Evolutionary conservation across 2,797 vertebrate genomes (phyloP).

Genomic region (Spinus olivaceus): DNA sequence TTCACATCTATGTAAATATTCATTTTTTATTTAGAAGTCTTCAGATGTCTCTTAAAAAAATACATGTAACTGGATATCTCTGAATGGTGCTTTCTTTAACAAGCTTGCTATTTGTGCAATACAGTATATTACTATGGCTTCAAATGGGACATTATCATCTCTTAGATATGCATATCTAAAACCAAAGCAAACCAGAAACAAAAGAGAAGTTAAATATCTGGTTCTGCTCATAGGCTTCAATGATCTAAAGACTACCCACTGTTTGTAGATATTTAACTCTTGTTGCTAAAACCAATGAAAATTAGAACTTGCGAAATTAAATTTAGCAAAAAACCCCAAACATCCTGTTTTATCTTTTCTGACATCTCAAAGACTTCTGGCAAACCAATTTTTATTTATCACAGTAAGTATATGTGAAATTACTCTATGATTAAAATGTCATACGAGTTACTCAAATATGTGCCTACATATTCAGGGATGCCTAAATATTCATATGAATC

Average conservation of each 20-base stretch:
- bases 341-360: not conserved
- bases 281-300: not conserved
- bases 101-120: not conserved
- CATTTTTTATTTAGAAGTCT: not conserved
- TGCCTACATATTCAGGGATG: not conserved
- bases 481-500: not conserved
- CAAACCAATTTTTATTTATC: not conserved
- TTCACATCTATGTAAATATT: not conserved
- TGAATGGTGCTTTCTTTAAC: not conserved
- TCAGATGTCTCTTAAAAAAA: not conserved
- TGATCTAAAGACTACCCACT: not conserved
- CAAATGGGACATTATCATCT: not conserved
- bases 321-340: not conserved
- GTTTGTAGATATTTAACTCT: not conserved
- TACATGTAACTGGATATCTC: not conserved
- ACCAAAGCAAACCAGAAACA: not conserved
- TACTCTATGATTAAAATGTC: not conserved
- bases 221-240: not conserved
- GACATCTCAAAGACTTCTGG: not conserved
- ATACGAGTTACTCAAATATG: not conserved
- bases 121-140: not conserved
- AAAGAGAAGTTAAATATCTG: not conserved
- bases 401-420: not conserved
- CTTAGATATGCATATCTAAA: not conserved
- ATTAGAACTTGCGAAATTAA: not conserved